phyloP scores from a whole-genome alignment of 2,113 vertebrate species.

The Gavialis gangeticus region DNA sequence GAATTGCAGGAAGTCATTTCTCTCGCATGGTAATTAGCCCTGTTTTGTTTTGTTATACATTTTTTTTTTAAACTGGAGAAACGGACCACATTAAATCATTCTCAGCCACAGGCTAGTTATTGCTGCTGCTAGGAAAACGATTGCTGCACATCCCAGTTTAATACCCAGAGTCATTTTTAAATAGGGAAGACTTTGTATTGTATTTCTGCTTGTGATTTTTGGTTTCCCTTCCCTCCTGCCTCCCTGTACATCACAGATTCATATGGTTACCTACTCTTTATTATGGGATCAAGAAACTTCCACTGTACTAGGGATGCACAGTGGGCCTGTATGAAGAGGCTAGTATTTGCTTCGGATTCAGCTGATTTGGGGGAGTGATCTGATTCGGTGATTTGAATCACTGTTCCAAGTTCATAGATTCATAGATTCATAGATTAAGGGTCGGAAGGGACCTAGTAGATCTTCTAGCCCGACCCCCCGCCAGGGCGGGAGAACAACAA shows the following conservation, averaged over 20 bases:
- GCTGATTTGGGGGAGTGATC: too few species aligned
- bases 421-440: too few species aligned
- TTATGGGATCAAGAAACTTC: background rate
- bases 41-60: background rate
- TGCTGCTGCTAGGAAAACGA: background rate
- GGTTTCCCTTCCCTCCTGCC: background rate
- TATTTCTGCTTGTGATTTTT: background rate
- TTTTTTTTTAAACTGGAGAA: slow-evolving; percentile 29
- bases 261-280: background rate
- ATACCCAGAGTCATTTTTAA: background rate
- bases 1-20: slow-evolving; percentile 52
- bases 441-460: too few species aligned
- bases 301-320: background rate
- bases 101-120: background rate
- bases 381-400: too few species aligned
- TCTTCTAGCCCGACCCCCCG: too few species aligned
- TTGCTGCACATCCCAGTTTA: background rate
- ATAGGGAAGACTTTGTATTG: background rate
- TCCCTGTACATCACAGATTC: background rate
- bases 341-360: too few species aligned
- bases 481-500: too few species aligned
- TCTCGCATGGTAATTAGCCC: slow-evolving; percentile 44
- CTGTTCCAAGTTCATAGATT: too few species aligned
- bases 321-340: too few species aligned
- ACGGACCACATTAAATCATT: slow-evolving; percentile 11